phyloP scores from a whole-genome alignment of 1,140 invertebrate genomes.

The Bacillus rossius region DNA sequence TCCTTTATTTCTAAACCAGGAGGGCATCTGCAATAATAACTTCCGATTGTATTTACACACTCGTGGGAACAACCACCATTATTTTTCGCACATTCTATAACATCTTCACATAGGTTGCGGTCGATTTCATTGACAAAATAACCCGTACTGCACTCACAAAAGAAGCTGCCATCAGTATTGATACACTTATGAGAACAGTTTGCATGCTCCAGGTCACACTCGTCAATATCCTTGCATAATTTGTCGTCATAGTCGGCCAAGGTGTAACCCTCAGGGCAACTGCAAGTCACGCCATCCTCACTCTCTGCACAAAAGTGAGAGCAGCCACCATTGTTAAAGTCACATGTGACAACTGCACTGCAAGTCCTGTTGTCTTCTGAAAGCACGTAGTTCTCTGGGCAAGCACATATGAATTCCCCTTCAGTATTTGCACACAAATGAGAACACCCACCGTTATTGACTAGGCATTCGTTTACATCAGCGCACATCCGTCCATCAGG shows the following conservation, averaged over 20 bases:
- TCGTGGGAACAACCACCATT: constrained; percentile 43
- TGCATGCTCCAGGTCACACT: constrained; percentile 39
- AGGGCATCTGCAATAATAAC: constrained; percentile 46
- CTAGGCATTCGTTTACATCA: constrained; percentile 55
- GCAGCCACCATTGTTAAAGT: constrained; percentile 43
- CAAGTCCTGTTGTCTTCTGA: constrained; percentile 37
- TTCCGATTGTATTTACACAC: constrained; percentile 41
- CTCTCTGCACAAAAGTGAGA: constrained; percentile 44
- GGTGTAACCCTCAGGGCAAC: constrained; percentile 33
- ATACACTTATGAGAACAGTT: constrained; percentile 46
- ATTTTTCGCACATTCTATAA: constrained; percentile 45
- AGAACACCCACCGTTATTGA: constrained; percentile 47
- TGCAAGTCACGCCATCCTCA: constrained; percentile 22
- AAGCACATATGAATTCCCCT: constrained; percentile 54
- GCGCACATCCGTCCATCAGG: constrained; percentile 41
- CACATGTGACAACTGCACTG: constrained; percentile 37
- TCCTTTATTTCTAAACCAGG: constrained; percentile 45
- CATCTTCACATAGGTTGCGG: constrained; percentile 32
- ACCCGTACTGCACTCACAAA: constrained; percentile 58
- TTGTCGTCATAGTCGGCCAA: constrained; percentile 41
- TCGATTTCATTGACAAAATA: constrained; percentile 34
- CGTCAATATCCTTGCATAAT: constrained; percentile 45
- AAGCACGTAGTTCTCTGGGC: constrained; percentile 43
- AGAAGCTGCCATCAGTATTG: constrained; percentile 39
- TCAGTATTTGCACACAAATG: constrained; percentile 42